Evolutionary conservation across 2,888 invertebrate genomes (phyloP).

Genomic region (Macrophya alboannulata): DNA sequence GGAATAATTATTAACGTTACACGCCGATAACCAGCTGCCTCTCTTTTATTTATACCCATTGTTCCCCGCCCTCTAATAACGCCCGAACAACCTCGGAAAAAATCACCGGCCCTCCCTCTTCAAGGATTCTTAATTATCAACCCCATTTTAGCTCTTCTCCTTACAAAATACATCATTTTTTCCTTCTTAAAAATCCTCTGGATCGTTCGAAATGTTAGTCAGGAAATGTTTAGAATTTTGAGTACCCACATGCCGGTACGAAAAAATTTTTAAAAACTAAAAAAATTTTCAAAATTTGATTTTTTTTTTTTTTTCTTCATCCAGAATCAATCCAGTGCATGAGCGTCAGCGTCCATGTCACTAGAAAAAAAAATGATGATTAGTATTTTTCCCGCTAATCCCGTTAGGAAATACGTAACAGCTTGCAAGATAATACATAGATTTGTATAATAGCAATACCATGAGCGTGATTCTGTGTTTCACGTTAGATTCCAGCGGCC

Average conservation of each 20-base stretch:
- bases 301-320: background rate
- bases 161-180: background rate
- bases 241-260: constrained; percentile 21
- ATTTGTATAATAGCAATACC: background rate
- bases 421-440: constrained; percentile 25
- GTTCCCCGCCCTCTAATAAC: background rate
- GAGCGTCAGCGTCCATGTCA: background rate
- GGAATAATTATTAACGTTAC: constrained; percentile 52
- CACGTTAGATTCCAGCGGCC: background rate
- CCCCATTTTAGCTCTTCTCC: background rate
- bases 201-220: background rate
- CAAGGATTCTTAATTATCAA: background rate
- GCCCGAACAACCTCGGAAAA: background rate
- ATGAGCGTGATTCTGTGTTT: background rate
- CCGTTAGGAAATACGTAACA: constrained; percentile 5
- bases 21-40: constrained; percentile 20
- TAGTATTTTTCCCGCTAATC: background rate
- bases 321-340: background rate
- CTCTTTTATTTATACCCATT: constrained; percentile 36
- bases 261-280: background rate
- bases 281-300: background rate
- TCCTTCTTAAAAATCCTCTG: background rate
- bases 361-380: background rate
- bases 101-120: background rate
- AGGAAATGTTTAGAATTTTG: constrained; percentile 11